Conservation (phyloP, 2,888 invertebrate species). For the Drosophila picticornis region DNA sequence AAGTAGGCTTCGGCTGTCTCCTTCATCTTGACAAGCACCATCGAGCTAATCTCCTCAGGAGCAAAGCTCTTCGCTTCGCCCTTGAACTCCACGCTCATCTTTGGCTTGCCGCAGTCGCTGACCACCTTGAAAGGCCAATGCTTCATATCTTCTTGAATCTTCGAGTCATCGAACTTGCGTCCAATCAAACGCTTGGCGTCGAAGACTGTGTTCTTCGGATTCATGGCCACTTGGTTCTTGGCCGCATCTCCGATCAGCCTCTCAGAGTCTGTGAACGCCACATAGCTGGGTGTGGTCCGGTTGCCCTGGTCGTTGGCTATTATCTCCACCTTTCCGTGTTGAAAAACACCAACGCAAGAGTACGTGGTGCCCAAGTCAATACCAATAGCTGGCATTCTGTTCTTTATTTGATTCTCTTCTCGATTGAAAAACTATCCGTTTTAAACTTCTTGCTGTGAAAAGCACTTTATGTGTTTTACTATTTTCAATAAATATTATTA, state of each 20-base stretch:
- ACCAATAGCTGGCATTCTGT: constrained; percentile 43
- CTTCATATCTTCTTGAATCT: constrained; percentile 97
- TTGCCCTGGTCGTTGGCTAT: constrained; percentile 94
- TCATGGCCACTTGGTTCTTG: constrained; percentile 94
- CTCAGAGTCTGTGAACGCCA: constrained; percentile 94
- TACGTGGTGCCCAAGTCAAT: constrained; percentile 88
- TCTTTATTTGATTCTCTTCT: not conserved
- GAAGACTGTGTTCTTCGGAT: constrained; percentile 94
- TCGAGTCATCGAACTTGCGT: constrained; percentile 93
- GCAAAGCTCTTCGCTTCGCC: constrained; percentile 95
- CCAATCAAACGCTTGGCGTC: constrained; percentile 98
- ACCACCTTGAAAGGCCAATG: constrained; percentile 97
- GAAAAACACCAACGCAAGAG: constrained; percentile 93
- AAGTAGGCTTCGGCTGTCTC: constrained; percentile 95
- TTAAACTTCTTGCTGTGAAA: not conserved
- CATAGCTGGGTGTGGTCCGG: constrained; percentile 91
- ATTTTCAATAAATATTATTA: not conserved
- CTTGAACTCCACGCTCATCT: constrained; percentile 93
- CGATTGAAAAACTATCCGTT: not conserved
- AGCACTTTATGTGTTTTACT: not conserved
- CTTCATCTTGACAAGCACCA: constrained; percentile 97
- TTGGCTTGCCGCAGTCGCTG: constrained; percentile 92
- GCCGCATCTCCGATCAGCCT: constrained; percentile 93
- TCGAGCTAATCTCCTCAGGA: constrained; percentile 96
- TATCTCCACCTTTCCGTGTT: constrained; percentile 93